phyloP scores from a whole-genome alignment of 2,797 vertebrate genomes.

The Characodon lateralis region DNA sequence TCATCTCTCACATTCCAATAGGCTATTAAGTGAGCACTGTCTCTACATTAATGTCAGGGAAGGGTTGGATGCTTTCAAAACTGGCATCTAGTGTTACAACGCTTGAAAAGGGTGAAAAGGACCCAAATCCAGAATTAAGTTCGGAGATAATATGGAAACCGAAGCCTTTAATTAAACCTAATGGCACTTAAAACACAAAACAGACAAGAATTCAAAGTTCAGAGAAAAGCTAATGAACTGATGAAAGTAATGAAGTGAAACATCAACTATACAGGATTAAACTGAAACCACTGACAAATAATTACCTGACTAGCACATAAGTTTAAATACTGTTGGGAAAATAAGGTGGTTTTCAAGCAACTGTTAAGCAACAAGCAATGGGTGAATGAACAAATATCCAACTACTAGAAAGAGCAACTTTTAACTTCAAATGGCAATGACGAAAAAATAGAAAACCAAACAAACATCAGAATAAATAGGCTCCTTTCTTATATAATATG shows the following conservation, averaged over 20 bases:
- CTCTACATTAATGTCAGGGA: constrained; percentile 44
- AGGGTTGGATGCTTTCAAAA: background rate
- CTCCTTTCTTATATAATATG: background rate
- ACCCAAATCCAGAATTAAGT: background rate
- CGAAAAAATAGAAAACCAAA: background rate
- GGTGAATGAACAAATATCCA: background rate
- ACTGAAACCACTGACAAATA: constrained; percentile 2
- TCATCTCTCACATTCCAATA: constrained; percentile 48
- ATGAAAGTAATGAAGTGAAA: background rate
- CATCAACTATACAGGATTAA: background rate
- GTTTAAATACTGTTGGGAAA: constrained; percentile 8
- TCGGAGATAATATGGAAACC: background rate
- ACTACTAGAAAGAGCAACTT: background rate
- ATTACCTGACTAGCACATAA: constrained; percentile 5
- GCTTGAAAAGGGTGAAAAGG: background rate
- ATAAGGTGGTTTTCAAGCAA: constrained; percentile 2
- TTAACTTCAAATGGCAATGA: background rate
- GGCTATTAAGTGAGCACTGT: constrained; percentile 38
- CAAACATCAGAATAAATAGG: background rate
- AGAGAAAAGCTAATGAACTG: background rate
- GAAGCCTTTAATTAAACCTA: background rate
- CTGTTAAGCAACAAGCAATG: constrained; percentile 2
- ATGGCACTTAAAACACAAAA: background rate
- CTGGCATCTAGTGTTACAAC: background rate
- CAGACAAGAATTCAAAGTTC: background rate